These are phyloP conservation scores for Charina bottae DNA, from an alignment of 2,113 vertebrate species.

Conservation along the genomic window DNA sequence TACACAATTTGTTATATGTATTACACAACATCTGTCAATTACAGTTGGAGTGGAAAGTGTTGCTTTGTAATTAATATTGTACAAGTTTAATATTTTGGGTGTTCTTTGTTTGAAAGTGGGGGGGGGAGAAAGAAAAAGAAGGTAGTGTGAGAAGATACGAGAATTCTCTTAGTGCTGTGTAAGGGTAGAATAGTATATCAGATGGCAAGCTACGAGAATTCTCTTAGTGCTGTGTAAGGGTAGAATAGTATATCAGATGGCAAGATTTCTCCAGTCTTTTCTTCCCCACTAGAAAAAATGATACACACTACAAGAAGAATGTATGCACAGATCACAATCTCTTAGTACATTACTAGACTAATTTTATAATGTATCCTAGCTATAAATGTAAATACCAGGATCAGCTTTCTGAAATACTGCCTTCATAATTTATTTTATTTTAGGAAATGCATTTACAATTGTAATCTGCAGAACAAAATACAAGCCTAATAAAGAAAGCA, in stretches of 20 bases:
- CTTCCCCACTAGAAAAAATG: not conserved
- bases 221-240: not conserved
- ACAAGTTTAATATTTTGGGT: constrained; percentile 2
- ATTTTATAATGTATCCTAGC: not conserved
- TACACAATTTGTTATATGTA: constrained; percentile 26
- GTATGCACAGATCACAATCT: not conserved
- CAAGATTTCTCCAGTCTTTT: fast-evolving
- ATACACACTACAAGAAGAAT: fast-evolving
- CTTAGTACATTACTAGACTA: not conserved
- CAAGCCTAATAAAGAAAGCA: not conserved
- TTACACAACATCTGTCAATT: not conserved
- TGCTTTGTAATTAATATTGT: not conserved
- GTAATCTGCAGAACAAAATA: constrained; percentile 9
- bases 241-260: not conserved
- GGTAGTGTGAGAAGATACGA: not conserved
- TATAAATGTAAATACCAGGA: constrained; percentile 13
- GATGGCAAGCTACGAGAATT: too few relatives aligned
- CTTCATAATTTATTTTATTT: constrained; percentile 25
- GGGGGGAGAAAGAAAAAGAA: not conserved
- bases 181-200: not conserved
- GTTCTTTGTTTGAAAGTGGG: not conserved
- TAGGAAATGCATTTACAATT: constrained; percentile 2
- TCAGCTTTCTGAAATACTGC: constrained; percentile 4
- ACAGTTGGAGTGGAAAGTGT: not conserved
- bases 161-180: not conserved